These are phyloP conservation scores for Propsilocerus akamusi DNA, from an alignment of 1,140 invertebrate genomes.

Conservation along the genomic window DNA sequence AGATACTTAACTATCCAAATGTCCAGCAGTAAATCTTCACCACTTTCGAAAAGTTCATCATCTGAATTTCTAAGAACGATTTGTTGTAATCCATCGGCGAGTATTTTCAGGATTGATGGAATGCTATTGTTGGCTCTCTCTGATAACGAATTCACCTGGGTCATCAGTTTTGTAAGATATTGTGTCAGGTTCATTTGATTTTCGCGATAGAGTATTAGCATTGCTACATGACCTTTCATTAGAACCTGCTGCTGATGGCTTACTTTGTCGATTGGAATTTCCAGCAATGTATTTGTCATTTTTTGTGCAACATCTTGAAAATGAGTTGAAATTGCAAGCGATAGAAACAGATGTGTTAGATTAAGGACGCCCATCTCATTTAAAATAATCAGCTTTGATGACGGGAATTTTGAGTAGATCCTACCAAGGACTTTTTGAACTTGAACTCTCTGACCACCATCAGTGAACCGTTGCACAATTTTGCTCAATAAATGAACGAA, in stretches of 20 bases:
- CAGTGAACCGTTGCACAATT: background rate
- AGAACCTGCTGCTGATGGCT: slow-evolving; percentile 11
- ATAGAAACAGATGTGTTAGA: slow-evolving; percentile 19
- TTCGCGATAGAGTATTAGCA: slow-evolving; percentile 16
- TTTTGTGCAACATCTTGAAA: slow-evolving; percentile 14
- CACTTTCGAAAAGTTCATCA: slow-evolving; percentile 14
- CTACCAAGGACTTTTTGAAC: slow-evolving; percentile 12
- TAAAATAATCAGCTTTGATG: slow-evolving; percentile 17
- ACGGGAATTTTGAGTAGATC: slow-evolving; percentile 22
- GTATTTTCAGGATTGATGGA: slow-evolving; percentile 11
- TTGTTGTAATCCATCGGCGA: slow-evolving; percentile 10
- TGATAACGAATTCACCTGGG: slow-evolving; percentile 13
- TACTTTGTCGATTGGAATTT: slow-evolving; percentile 16
- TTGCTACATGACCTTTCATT: slow-evolving; percentile 19
- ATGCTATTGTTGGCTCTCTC: slow-evolving; percentile 10
- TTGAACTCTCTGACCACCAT: background rate
- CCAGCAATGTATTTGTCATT: slow-evolving; percentile 16
- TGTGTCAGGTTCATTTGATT: slow-evolving; percentile 11
- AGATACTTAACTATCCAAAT: slow-evolving; percentile 19
- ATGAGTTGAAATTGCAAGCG: slow-evolving; percentile 13
- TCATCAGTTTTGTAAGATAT: slow-evolving; percentile 16
- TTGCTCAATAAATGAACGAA: slow-evolving; percentile 3
- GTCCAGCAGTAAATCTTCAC: slow-evolving; percentile 16
- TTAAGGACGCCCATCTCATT: slow-evolving; percentile 22
- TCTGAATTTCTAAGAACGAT: slow-evolving; percentile 10